Conservation (phyloP, 2,113 vertebrate species). For the Cepphus grylle region DNA sequence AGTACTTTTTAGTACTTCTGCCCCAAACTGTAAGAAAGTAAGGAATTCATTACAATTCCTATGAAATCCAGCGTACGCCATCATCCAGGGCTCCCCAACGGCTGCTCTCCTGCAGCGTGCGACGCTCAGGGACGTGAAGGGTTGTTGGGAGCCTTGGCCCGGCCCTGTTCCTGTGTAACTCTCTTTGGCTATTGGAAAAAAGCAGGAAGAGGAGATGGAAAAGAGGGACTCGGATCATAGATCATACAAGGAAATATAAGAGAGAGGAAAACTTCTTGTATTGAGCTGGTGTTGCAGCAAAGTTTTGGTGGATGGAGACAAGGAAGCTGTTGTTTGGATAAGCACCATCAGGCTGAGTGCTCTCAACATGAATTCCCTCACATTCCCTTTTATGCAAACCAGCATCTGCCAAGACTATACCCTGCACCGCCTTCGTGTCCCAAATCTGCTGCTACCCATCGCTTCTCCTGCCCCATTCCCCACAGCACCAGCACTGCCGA, state of each 20-base stretch:
- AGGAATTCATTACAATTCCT: not conserved
- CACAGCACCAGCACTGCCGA: fast-evolving
- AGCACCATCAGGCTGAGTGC: not conserved
- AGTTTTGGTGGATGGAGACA: not conserved
- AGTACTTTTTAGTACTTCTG: not conserved
- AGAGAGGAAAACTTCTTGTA: fast-evolving
- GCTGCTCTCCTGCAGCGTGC: not conserved
- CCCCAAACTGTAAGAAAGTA: not conserved
- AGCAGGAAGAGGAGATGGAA: not conserved
- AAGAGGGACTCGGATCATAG: not conserved
- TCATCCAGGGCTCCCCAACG: not conserved
- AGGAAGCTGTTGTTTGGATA: not conserved
- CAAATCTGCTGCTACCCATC: fast-evolving
- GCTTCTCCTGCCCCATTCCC: not conserved
- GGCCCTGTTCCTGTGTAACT: fast-evolving
- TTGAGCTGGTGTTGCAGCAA: fast-evolving
- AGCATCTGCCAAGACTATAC: not conserved
- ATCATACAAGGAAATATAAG: fast-evolving
- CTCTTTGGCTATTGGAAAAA: not conserved
- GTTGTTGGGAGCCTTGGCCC: not conserved
- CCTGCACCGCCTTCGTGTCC: not conserved
- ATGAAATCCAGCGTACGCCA: fast-evolving
- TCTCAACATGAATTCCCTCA: not conserved
- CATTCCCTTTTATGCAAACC: not conserved
- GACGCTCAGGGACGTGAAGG: fast-evolving